Evolutionary conservation across 1,140 invertebrate species (phyloP).

Genomic region (Drosophila saltans): DNA sequence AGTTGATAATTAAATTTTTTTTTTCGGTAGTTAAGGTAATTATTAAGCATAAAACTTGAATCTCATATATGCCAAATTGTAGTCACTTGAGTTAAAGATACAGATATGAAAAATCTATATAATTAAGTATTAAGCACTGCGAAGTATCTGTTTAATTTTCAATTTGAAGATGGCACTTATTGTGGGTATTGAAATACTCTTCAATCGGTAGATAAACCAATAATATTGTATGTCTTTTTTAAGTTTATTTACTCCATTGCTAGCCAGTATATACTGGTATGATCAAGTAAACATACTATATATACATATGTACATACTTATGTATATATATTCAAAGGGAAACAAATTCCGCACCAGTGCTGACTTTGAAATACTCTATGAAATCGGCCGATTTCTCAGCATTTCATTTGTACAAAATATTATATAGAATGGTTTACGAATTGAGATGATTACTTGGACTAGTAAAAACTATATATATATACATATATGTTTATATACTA

Average conservation of each 20-base stretch:
- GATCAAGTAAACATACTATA: conserved; percentile 10
- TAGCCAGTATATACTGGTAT: conserved; percentile 27
- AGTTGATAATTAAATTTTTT: conserved; percentile 5
- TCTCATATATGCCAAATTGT: too few relatives aligned
- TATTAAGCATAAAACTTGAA: neutral
- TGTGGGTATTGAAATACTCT: neutral
- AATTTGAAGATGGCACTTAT: neutral
- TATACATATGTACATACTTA: conserved; percentile 7
- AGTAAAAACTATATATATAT: too few relatives aligned
- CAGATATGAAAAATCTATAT: neutral
- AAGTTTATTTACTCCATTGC: neutral
- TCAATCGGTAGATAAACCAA: neutral
- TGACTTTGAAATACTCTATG: neutral
- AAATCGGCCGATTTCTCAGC: too few relatives aligned
- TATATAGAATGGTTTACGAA: neutral
- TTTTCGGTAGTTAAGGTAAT: neutral
- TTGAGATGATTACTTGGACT: neutral
- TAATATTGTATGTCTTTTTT: neutral
- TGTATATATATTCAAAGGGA: neutral
- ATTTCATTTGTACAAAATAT: too few relatives aligned
- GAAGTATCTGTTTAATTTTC: neutral
- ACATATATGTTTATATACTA: too few relatives aligned
- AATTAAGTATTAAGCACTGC: neutral
- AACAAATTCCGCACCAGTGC: neutral
- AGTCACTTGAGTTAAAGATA: neutral